Conservation (phyloP, 2,888 invertebrate genomes). For the Rhamphomyia laevipes region DNA sequence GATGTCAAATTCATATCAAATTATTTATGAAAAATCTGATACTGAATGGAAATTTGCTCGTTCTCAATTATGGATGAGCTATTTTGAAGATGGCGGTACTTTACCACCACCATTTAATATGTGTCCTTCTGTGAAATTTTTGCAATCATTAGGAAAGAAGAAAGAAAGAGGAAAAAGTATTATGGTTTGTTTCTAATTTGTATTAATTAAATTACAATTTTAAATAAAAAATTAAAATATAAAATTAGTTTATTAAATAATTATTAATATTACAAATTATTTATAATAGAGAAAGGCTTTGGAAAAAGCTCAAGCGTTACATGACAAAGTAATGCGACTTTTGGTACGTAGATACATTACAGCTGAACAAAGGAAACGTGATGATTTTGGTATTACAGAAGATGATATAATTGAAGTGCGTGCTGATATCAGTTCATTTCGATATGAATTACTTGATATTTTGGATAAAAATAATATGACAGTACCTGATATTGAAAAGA, state of each 20-base stretch:
- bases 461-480: slow-evolving; percentile 79
- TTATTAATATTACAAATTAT: not conserved
- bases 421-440: slow-evolving; percentile 89
- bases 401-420: slow-evolving; percentile 97
- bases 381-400: slow-evolving; percentile 86
- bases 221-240: not conserved
- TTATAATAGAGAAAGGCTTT: slow-evolving; percentile 54
- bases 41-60: slow-evolving; percentile 97
- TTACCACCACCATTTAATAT: slow-evolving; percentile 92
- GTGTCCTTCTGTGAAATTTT: slow-evolving; percentile 71
- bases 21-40: slow-evolving; percentile 91
- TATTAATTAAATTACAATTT: not conserved
- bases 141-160: slow-evolving; percentile 41
- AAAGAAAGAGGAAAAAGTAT: slow-evolving; percentile 44
- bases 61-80: slow-evolving; percentile 93
- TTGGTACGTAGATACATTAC: slow-evolving; percentile 85
- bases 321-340: slow-evolving; percentile 77
- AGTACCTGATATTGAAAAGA: slow-evolving; percentile 64
- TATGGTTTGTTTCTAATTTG: slow-evolving; percentile 37
- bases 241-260: not conserved
- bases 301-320: slow-evolving; percentile 56
- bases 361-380: slow-evolving; percentile 74
- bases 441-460: slow-evolving; percentile 88
- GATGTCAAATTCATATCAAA: slow-evolving; percentile 99
- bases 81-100: slow-evolving; percentile 86